Evolutionary conservation across 2,113 vertebrate genomes (phyloP), one percentile per base, ranked within the genome.

Genomic region (Columbina picui): DNA sequence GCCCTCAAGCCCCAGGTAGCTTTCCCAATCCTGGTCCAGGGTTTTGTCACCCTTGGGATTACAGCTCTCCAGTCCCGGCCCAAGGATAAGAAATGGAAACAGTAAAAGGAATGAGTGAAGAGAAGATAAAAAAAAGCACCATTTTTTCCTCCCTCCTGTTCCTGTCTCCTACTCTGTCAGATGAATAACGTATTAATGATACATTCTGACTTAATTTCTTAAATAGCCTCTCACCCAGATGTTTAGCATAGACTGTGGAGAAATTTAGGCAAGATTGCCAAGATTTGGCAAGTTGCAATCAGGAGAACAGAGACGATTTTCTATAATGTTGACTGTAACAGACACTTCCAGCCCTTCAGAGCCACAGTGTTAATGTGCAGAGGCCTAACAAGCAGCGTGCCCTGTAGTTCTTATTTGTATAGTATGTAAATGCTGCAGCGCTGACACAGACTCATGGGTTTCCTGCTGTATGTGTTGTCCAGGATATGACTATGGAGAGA

Each of bases 401-500:
- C 39, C 27, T 0, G 0, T 29, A 36, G n/a, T 77, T 84, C n/a
- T 21, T 49, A 4, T 67, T 27, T 53, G 21, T 18, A 1, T 18
- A 7, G 10, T 25, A 5, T 13, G 21, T 11, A 55, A 76, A 52
- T 36, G 77, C 45, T 74, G 56, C 21, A 25, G 49, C 2, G 2
- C 6, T 74, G n/a, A 8, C 19, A 19, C 1, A 3, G 47, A 30
- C 52, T 68, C 2, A 0, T 7, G 18, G 22, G 17, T 65, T 75
- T 67, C 49, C 49, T 87, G 32, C n/a, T 73, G 0, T 32, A 2
- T 25, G 8, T 25, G 21, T 27, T 10, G 21, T 18, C 45, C 57
- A 65, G 50, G 67, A n/a, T 9, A 4, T 1, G 18, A 10, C 25
- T 26, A 2, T 7, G 26, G 19, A 64, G 21, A 17, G 14, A 60